These are phyloP conservation scores for Osedax frankpressi DNA, from an alignment of 2,888 invertebrate species.

Conservation along the genomic window DNA sequence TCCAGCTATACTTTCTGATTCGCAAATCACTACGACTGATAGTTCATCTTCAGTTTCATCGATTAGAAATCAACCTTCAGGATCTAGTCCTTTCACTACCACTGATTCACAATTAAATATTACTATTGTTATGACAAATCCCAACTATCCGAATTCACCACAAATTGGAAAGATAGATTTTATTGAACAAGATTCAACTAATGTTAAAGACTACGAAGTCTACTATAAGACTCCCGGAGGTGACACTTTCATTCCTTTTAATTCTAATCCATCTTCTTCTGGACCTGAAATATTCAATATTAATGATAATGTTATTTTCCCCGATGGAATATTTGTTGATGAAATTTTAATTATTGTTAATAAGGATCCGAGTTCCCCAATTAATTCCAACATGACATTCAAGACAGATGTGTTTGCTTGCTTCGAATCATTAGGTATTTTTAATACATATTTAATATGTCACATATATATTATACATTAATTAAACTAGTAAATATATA, in stretches of 20 bases:
- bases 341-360: constrained; percentile 1
- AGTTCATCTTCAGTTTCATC: neutral
- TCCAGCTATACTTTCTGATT: neutral
- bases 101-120: neutral
- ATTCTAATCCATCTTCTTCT: neutral
- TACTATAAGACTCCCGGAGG: neutral
- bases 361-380: neutral
- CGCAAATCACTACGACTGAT: neutral
- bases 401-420: constrained; percentile 9
- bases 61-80: neutral
- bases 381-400: neutral
- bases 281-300: constrained; percentile 1
- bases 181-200: neutral
- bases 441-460: neutral
- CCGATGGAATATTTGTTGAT: neutral
- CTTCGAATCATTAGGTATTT: neutral
- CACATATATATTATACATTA: neutral
- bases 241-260: constrained; percentile 2
- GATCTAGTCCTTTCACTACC: neutral
- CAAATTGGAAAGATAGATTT: constrained; percentile 11
- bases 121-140: constrained; percentile 7
- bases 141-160: neutral
- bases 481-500: too few relatives aligned
- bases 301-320: constrained; percentile 4
- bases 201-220: constrained; percentile 3